Conservation (phyloP, 2,797 vertebrate species). For the Euphonia xanthogaster region DNA sequence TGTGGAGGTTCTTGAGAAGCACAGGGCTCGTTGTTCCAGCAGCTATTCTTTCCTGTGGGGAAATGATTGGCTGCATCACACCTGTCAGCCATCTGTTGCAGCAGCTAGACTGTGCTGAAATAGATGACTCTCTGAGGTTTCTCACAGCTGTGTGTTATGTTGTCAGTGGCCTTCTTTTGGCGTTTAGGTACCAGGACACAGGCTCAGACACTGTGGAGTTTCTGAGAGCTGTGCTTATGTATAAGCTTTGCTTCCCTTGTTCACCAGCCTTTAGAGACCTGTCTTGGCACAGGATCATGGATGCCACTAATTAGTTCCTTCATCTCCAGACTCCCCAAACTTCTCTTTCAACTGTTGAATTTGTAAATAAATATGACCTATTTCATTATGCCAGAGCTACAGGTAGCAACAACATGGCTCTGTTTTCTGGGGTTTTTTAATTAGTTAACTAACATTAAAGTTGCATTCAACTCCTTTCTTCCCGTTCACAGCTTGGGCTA, state of each 20-base stretch:
- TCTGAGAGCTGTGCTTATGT: neutral
- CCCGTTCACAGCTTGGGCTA: neutral
- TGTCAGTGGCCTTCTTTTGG: neutral
- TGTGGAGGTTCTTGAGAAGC: neutral
- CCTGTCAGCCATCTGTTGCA: neutral
- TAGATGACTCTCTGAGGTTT: neutral
- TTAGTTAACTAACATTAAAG: neutral
- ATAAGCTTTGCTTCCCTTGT: neutral
- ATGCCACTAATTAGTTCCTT: neutral
- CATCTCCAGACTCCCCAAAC: neutral
- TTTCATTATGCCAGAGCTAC: neutral
- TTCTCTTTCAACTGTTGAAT: neutral
- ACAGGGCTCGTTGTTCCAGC: neutral
- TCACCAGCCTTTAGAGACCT: neutral
- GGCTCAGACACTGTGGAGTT: fast-evolving
- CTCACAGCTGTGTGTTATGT: fast-evolving
- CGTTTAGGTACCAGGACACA: neutral
- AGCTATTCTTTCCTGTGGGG: neutral
- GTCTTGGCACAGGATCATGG: neutral
- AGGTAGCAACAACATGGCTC: neutral
- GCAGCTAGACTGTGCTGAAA: neutral
- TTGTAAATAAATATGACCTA: neutral
- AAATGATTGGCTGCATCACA: neutral
- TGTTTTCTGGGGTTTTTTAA: neutral
- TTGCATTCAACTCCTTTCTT: neutral